phyloP scores from a whole-genome alignment of 1,140 invertebrate species.

The fruit fly (Drosophila melanogaster) region Release_6_plus_ISO1_MT NT_033779.5:6662001-6662500 shows the following conservation, averaged over 20 bases:
- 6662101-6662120: not conserved
- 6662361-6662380: conserved; percentile 89
- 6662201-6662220: conserved; percentile 90
- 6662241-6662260: conserved; percentile 85
- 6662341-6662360: conserved; percentile 88
- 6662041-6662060: too few species aligned
- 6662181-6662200: conserved; percentile 87
- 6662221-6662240: conserved; percentile 87
- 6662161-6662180: conserved; percentile 19
- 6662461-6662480: conserved; percentile 88
- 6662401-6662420: conserved; percentile 89
- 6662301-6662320: conserved; percentile 87
- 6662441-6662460: conserved; percentile 86
- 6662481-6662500: conserved; percentile 91
- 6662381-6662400: conserved; percentile 88
- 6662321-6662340: conserved; percentile 88
- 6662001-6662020: too few species aligned
- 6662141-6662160: not conserved
- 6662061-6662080: not conserved
- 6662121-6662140: too few species aligned
- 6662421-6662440: conserved; percentile 87
- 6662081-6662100: not conserved
- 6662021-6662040: too few species aligned
- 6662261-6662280: conserved; percentile 91
- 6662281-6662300: conserved; percentile 86